Base-by-base conservation (phyloP, 1,140 invertebrate genomes). In the Armadillidium nasatum region DNA sequence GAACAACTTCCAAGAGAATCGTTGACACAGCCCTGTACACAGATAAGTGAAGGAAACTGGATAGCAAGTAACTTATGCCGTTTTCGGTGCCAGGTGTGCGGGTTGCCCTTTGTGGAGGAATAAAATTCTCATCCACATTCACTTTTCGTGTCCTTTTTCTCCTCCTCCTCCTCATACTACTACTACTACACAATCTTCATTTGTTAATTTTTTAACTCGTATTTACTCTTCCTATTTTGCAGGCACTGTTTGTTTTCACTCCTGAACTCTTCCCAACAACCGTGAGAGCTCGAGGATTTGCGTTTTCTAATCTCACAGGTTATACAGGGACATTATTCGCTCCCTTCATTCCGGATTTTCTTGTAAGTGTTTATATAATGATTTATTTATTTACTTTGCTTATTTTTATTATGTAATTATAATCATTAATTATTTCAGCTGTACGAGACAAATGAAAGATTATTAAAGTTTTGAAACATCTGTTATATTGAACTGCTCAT, bases 261-360 rank as follows among this genome's bases (percentile, higher is more conserved):
- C 75, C 69, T 0, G 75, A 76, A 69, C 46, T 76, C 43, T 76
- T 50, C 70, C 75, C 75, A 15, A 76, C 75, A 0, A 72, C 71
- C 0, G 45, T 72, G 0, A 22, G 75, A 11, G 69, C 75, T 23
- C 44, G 75, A 44, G 70, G 75, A 11, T 76, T 76, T 33, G 75
- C 75, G 9, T 72, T 76, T 50, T 71, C 69, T 6, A 76, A 72
- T 33, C 75, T 76, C 21, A 72, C 70, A 0, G 75, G 75, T 0
- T 46, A 50, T 19, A 60, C 71, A 6, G 75, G 75, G 0, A 60
- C 71, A 22, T 50, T 76, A 21, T 22, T 72, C 13, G 75, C 75
- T 4, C 75, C 70, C 0, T 76, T 72, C 70, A 76, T 76, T 19
- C 69, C 75, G 10, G 70, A 76, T 44, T 43, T 76, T 45, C 23